Conservation (phyloP, 1,140 invertebrate species). For the Ditylenchus dipsaci region DNA sequence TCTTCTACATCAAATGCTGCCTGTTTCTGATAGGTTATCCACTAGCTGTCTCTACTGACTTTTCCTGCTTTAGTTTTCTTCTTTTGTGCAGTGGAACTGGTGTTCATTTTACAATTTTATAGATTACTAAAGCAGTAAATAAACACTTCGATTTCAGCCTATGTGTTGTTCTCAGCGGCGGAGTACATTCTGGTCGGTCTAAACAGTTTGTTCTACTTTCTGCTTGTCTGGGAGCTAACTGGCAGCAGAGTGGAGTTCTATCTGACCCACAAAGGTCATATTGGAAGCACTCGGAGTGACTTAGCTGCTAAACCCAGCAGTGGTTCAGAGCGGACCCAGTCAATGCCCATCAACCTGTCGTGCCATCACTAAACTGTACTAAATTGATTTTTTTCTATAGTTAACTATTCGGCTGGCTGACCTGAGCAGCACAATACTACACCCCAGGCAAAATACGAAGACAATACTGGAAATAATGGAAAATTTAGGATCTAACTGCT, state of each 20-base stretch:
- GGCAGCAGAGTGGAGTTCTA: conserved; percentile 34
- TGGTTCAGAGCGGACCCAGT: conserved; percentile 82
- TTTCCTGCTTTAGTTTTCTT: conserved; percentile 47
- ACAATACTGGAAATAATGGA: conserved; percentile 36
- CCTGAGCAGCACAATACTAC: conserved; percentile 58
- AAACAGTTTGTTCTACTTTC: conserved; percentile 37
- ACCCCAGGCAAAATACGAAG: conserved; percentile 52
- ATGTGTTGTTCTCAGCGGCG: conserved; percentile 48
- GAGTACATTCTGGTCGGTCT: conserved; percentile 48
- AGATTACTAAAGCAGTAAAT: not conserved
- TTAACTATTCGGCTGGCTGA: not conserved
- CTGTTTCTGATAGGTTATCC: conserved; percentile 45
- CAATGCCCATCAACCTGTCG: conserved; percentile 58
- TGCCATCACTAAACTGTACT: not conserved
- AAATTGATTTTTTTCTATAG: not conserved
- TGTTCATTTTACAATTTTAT: conserved; percentile 23
- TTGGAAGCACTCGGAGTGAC: not conserved
- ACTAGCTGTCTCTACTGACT: conserved; percentile 50
- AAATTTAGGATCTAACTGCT: conserved; percentile 54
- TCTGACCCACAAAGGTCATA: conserved; percentile 10
- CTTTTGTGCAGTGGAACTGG: conserved; percentile 39
- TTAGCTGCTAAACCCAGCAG: conserved; percentile 65
- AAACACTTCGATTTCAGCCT: conserved; percentile 39
- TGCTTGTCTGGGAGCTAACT: conserved; percentile 37
- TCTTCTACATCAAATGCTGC: conserved; percentile 50